These are phyloP conservation scores for Gobius niger DNA, from an alignment of 2,113 vertebrate species.

Conservation along the genomic window DNA sequence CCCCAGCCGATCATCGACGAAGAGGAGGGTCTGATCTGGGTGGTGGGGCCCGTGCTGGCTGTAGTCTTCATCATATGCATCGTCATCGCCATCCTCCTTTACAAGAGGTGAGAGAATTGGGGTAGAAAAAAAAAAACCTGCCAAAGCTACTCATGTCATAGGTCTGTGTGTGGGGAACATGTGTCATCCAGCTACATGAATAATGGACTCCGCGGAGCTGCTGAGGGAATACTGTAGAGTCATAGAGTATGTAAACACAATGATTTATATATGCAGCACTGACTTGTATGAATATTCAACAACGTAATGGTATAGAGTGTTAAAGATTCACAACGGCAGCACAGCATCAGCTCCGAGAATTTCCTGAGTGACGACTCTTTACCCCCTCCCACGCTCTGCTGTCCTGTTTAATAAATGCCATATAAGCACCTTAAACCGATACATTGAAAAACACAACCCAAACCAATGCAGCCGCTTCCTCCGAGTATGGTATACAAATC, in stretches of 20 bases:
- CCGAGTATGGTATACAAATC: conserved; percentile 17
- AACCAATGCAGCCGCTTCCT: conserved; percentile 5
- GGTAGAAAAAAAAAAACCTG: too few relatives aligned
- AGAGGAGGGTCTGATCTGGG: conserved; percentile 98
- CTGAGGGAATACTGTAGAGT: not conserved
- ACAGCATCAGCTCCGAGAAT: too few relatives aligned
- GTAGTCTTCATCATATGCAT: conserved; percentile 99
- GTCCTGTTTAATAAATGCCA: not conserved
- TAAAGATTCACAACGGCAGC: not conserved
- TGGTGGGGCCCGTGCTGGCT: conserved; percentile 96
- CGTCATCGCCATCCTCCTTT: conserved; percentile 98
- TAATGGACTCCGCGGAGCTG: not conserved
- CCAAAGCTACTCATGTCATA: not conserved
- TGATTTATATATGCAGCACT: conserved; percentile 10
- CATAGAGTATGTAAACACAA: not conserved
- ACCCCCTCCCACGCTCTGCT: too few relatives aligned
- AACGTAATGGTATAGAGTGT: conserved; percentile 2
- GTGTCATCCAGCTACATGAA: not conserved
- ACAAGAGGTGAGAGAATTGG: conserved; percentile 93
- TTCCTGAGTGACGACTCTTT: too few relatives aligned
- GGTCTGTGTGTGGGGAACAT: not conserved
- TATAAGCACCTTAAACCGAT: conserved; percentile 20
- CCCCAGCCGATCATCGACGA: conserved; percentile 98
- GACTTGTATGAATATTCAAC: not conserved
- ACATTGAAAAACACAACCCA: conserved; percentile 24